phyloP scores from a whole-genome alignment of 1,140 invertebrate genomes.

The Saccostrea glomerata region DNA sequence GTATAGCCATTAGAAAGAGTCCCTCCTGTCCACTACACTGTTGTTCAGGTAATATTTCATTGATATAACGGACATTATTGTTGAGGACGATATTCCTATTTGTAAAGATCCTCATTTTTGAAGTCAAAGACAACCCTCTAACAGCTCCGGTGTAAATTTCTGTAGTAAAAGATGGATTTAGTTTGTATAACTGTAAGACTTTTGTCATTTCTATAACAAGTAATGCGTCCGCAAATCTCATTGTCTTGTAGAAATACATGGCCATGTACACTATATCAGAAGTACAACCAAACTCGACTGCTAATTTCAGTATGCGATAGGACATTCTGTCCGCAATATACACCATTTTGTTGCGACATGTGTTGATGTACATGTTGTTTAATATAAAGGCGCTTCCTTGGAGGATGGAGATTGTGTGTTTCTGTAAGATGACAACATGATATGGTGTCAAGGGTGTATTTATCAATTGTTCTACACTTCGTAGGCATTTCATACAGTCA shows the following conservation, averaged over 20 bases:
- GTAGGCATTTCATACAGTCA: not conserved
- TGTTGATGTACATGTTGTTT: not conserved
- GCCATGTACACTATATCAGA: too few relatives aligned
- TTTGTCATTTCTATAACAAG: not conserved
- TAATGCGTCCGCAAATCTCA: too few relatives aligned
- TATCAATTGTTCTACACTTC: not conserved
- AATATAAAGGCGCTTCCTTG: not conserved
- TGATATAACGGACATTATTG: not conserved
- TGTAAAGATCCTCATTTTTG: not conserved
- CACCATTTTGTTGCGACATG: not conserved
- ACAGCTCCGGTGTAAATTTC: not conserved
- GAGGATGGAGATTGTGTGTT: not conserved
- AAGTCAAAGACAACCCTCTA: not conserved
- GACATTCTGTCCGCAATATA: not conserved
- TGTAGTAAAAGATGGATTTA: not conserved
- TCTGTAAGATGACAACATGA: not conserved
- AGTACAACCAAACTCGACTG: too few relatives aligned
- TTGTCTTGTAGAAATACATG: too few relatives aligned
- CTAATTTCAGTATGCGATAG: too few relatives aligned
- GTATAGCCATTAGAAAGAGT: not conserved
- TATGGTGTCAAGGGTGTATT: not conserved
- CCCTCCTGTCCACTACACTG: not conserved
- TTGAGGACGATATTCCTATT: too few relatives aligned
- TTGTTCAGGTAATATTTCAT: too few relatives aligned
- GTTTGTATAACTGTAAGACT: not conserved